Evolutionary conservation across 2,888 invertebrate genomes (phyloP), one percentile per base, ranked within the genome.

Genomic region (Thereva nobilitata): DNA sequence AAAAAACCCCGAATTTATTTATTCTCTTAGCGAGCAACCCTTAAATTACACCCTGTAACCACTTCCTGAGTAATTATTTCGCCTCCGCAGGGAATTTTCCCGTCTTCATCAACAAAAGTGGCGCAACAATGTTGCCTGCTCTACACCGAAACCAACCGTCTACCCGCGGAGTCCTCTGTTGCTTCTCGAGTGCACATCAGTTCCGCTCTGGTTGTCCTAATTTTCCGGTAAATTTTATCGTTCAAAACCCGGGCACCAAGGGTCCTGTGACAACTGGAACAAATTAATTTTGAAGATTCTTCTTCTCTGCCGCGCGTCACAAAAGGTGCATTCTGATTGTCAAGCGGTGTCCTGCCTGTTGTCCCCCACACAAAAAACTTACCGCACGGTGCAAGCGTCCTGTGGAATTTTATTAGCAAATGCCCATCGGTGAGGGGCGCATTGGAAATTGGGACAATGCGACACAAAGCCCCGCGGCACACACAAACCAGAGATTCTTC

Each of bases 201-300:
- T 64, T 64, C 64, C 64, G 47, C 54, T 64, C 64, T 55, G 47
- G 54, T 64, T 64, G 55, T 64, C 42, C 54, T 38, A 38, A 64
- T 64, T 64, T 64, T 64, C 64, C 47, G 55, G 64, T 45, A 42
- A 55, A 64, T 64, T 64, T 64, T 40, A 64, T 47, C 0, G 45
- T 64, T 50, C 40, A 35, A 50, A 7, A 34, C 42, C 23, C 50
- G 35, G 23, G 23, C 34, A 9, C 55, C 34, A 1, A 5, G 12
- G 12, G 52, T 5, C 9, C 34, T 23, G 35, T 9, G n/a, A 38
- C 8, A 12, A 35, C 38, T 7, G 40, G 4, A 4, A 23, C 23
- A 23, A 23, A 23, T 23, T 23, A 23, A 23, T 23, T 23, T 23
- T 23, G 23, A 23, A 23, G 23, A 23, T 23, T 23, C 23, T n/a